Conservation (phyloP, 2,888 invertebrate species). For the Drosophila dives region DNA sequence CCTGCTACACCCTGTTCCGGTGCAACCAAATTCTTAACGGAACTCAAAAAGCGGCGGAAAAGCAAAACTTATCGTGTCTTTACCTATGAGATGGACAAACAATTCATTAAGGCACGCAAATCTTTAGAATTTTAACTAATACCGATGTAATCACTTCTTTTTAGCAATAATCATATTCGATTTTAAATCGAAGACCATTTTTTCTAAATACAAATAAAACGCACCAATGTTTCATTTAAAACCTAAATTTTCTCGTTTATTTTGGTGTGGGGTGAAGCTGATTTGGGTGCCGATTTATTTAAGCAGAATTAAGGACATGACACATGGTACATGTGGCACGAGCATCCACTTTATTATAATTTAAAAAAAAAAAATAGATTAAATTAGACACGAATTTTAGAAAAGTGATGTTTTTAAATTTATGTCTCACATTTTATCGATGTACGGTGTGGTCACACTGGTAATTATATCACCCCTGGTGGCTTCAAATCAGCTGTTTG, state of each 20-base stretch:
- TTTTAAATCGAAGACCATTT: conserved; percentile 59
- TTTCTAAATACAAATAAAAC: conserved; percentile 27
- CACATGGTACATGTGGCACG: background rate
- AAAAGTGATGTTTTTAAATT: background rate
- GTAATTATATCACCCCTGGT: conserved; percentile 34
- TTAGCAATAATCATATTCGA: conserved; percentile 43
- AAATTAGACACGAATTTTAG: background rate
- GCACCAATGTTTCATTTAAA: background rate
- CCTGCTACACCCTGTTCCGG: conserved; percentile 64
- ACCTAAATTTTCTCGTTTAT: background rate
- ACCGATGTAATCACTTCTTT: conserved; percentile 31
- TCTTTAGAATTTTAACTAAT: conserved; percentile 60
- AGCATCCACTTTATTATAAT: background rate
- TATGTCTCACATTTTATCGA: background rate
- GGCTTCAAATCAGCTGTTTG: conserved; percentile 34
- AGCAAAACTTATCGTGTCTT: conserved; percentile 51
- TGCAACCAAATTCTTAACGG: conserved; percentile 45
- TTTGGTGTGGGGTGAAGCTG: conserved; percentile 24
- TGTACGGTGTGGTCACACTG: conserved; percentile 24
- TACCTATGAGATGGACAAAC: conserved; percentile 52
- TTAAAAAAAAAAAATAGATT: background rate
- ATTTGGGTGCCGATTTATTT: background rate
- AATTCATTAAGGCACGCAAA: conserved; percentile 66
- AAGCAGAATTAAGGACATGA: background rate
- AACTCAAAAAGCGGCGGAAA: conserved; percentile 68